A percentile compares a stretch with the other conserved stretches of the same genome.
Evolutionary conservation across 2,888 invertebrate species (phyloP).

Genomic region (Troglohyphantes excavatus): DNA sequence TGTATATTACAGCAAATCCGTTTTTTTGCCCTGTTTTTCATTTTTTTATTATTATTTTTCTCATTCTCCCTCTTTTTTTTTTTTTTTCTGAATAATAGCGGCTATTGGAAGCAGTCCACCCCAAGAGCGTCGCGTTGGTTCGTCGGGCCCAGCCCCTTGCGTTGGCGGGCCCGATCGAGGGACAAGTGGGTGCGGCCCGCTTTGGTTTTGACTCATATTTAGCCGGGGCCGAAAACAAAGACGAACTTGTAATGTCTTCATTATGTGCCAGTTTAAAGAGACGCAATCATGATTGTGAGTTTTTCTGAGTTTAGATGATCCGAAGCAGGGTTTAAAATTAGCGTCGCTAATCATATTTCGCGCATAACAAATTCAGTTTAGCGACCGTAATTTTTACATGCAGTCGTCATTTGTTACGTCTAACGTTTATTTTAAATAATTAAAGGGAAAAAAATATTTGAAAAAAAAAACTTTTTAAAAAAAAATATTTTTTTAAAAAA

Average conservation of each 20-base stretch:
- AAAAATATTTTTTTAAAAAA: too few species aligned
- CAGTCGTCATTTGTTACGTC: too few species aligned
- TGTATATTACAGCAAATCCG: slow-evolving; percentile 15
- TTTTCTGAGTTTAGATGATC: too few species aligned
- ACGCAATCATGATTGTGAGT: too few species aligned
- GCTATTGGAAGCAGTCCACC: slow-evolving; percentile 38
- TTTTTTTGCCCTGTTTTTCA: slow-evolving; percentile 22
- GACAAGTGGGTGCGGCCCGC: slow-evolving; percentile 44
- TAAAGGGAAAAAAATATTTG: too few species aligned
- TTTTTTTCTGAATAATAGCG: slow-evolving; percentile 11
- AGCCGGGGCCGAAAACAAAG: background rate
- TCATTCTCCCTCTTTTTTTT: background rate
- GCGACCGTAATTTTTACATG: too few species aligned
- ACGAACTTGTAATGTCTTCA: slow-evolving; percentile 13
- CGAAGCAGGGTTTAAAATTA: too few species aligned
- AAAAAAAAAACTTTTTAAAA: too few species aligned
- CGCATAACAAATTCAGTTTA: too few species aligned
- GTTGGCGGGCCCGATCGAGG: slow-evolving; percentile 37
- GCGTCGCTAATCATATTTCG: too few species aligned
- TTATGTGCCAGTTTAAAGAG: background rate
- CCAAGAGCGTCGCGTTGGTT: slow-evolving; percentile 35
- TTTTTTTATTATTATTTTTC: slow-evolving; percentile 6
- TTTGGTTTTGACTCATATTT: slow-evolving; percentile 41
- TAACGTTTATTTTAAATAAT: too few species aligned
- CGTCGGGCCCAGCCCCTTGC: slow-evolving; percentile 32